A percentile compares a stretch with the other conserved stretches of the same genome.
Conservation (phyloP, 2,113 vertebrate species). For the Acrocephalus arundinaceus region DNA sequence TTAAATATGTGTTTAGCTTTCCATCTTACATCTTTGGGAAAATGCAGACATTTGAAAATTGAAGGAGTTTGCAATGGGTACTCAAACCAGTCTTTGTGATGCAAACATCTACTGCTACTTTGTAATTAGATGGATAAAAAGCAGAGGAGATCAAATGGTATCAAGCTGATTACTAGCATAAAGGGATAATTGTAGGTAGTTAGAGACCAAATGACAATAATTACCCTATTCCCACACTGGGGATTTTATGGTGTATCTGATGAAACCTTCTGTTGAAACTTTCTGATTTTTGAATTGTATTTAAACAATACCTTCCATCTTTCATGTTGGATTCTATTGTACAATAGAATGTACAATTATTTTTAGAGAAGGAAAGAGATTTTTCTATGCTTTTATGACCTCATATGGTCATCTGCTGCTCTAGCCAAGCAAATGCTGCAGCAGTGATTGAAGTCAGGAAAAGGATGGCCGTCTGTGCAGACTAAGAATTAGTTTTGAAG, state of each 20-base stretch:
- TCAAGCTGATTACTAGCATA: slow-evolving; percentile 10
- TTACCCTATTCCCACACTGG: neutral
- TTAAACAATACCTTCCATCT: neutral
- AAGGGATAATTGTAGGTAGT: slow-evolving; percentile 5
- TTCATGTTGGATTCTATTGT: neutral
- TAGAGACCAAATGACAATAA: slow-evolving; percentile 8
- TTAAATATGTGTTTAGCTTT: neutral
- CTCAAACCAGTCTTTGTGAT: neutral
- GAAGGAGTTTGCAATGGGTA: neutral
- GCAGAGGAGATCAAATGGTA: neutral
- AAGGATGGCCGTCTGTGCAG: neutral
- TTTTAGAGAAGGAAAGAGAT: neutral
- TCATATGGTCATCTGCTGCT: neutral
- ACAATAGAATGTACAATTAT: neutral
- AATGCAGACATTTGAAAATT: neutral
- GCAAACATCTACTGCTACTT: neutral
- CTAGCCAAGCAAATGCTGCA: neutral
- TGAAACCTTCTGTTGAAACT: neutral
- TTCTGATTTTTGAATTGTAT: neutral
- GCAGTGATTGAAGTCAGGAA: neutral
- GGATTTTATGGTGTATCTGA: neutral
- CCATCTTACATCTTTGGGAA: neutral
- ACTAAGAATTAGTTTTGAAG: neutral
- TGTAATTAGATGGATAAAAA: slow-evolving; percentile 25
- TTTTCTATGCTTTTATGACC: neutral